These are phyloP conservation scores for Lasioglossum zephyrum DNA, from an alignment of 2,888 invertebrate species.

Conservation along the genomic window DNA sequence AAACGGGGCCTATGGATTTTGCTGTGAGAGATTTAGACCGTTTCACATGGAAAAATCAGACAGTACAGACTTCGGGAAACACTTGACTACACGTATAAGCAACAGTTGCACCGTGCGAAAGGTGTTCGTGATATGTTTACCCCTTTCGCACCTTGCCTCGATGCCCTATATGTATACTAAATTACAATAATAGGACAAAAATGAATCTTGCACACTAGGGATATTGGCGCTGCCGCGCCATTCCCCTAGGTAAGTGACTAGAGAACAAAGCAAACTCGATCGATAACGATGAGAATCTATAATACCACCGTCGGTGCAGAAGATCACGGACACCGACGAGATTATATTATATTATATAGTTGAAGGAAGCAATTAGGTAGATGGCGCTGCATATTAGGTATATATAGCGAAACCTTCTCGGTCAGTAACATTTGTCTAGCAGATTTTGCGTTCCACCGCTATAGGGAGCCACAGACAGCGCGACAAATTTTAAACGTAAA, in stretches of 20 bases:
- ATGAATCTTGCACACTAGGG: conserved; percentile 27
- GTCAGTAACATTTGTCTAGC: not conserved
- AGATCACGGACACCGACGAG: too few species aligned
- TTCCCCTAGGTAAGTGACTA: too few species aligned
- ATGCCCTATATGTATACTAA: conserved; percentile 44
- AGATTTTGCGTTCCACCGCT: not conserved
- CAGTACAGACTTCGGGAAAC: conserved; percentile 5
- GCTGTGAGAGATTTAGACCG: conserved; percentile 6
- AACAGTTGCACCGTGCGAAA: conserved; percentile 16
- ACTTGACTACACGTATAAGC: conserved; percentile 11
- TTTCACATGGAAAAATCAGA: conserved; percentile 34
- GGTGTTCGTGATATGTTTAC: conserved; percentile 36
- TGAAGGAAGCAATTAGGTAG: too few species aligned
- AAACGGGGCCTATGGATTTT: conserved; percentile 41
- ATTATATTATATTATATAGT: too few species aligned
- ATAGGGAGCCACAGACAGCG: not conserved
- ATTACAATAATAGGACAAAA: conserved; percentile 51
- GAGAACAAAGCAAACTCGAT: too few species aligned
- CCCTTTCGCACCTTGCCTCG: conserved; percentile 30
- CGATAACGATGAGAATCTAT: too few species aligned
- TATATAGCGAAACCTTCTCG: not conserved
- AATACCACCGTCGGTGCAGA: too few species aligned
- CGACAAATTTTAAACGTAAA: not conserved
- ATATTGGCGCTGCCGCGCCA: too few species aligned
- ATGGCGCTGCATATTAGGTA: too few species aligned